Evolutionary conservation across 2,888 invertebrate species (phyloP).

Genomic region (Andrena praecox): DNA sequence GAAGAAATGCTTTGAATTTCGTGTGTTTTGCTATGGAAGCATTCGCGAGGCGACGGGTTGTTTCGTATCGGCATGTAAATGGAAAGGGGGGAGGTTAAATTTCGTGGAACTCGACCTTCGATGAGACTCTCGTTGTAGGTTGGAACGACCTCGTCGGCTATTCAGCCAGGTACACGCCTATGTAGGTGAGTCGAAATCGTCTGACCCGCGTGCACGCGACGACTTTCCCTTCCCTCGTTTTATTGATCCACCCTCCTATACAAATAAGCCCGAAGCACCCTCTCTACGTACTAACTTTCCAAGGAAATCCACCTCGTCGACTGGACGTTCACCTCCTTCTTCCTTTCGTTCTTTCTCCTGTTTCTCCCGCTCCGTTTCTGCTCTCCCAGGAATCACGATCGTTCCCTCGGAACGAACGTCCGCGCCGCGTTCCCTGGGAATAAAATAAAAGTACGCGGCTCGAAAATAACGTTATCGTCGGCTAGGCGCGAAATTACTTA

Average conservation of each 20-base stretch:
- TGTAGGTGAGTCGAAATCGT: conserved; percentile 76
- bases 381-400: conserved; percentile 38
- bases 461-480: conserved; percentile 55
- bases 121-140: conserved; percentile 40
- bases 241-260: conserved; percentile 83
- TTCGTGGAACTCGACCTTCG: conserved; percentile 65
- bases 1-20: conserved; percentile 13
- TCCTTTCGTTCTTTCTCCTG: conserved; percentile 9
- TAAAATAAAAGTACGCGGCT: conserved; percentile 37
- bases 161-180: conserved; percentile 69
- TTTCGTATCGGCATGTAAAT: conserved; percentile 43
- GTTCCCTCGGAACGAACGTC: conserved; percentile 38
- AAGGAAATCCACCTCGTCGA: conserved; percentile 72
- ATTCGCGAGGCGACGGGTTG: conserved; percentile 38
- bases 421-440: conserved; percentile 31
- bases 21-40: conserved; percentile 17
- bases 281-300: conserved; percentile 71
- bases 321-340: conserved; percentile 67
- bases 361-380: conserved; percentile 15
- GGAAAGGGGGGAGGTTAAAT: conserved; percentile 44
- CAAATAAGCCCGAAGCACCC: conserved; percentile 80
- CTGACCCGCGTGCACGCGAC: conserved; percentile 81
- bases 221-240: conserved; percentile 82
- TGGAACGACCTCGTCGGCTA: conserved; percentile 72
- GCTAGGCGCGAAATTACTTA: conserved; percentile 46